Base-by-base conservation (phyloP, 2,797 vertebrate genomes). In the Ataeniobius toweri region DNA sequence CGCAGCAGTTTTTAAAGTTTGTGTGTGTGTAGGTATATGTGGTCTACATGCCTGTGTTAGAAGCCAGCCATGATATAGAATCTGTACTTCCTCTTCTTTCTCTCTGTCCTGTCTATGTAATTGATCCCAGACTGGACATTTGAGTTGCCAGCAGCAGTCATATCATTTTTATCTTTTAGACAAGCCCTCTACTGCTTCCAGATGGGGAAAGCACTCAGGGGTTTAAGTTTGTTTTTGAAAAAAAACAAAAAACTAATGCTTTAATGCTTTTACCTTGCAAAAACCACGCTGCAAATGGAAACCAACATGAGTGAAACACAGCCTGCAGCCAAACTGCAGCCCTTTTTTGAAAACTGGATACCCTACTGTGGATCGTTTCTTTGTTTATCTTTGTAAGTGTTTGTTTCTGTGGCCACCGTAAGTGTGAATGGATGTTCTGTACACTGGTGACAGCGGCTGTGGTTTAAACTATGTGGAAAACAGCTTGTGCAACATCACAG, bases 91-190 rank as follows among this genome's bases (percentile, higher is more conserved):
- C 82, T 70, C 79, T 56, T 67, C 83, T 89, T 78, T 85, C 88
- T 84, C 87, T 85, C 88, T 90, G 93, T 89, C 84, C 94, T 92
- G 91, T 95, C 91, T 88, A 81, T 92, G 91, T 95, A 96, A 96
- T 95, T 95, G 94, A 95, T 95, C 93, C 95, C 95, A 96, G 95
- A 91, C 92, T 94, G 95, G 93, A 95, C 92, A 92, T 92, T 92
- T 77, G 89, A 90, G 89, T 95, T 95, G 94, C 94, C 96, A 95
- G 94, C 82, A 94, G 94, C 93, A 80, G 93, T 94, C 92, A 93
- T 95, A 95, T 94, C 91, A 85, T 94, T 94, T 95, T 94, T 95
- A 95, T 95, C 95, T 96, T 92, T 92, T 84, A 93, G 94, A 95
- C 94, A 94, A 94, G 92, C 78, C 44, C 89, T 94, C 89, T 91